Percentiles rank a stretch among this genome's conserved stretches.
phyloP scores from a whole-genome alignment of 2,113 vertebrate species.

The Eolophus roseicapilla region DNA sequence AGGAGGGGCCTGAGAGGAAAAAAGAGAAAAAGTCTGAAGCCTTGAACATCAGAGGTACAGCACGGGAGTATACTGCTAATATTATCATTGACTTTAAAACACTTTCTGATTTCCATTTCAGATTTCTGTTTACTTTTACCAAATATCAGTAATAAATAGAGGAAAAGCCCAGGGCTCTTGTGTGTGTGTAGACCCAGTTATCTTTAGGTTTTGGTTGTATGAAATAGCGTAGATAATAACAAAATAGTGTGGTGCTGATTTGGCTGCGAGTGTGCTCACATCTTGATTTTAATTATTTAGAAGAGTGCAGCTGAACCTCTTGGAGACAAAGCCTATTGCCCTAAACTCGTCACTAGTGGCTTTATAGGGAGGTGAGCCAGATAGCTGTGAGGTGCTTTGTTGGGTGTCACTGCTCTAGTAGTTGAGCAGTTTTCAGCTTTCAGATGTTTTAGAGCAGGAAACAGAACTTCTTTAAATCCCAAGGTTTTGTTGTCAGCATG shows the following conservation, averaged over 20 bases:
- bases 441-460: not conserved
- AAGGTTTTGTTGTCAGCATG: not conserved
- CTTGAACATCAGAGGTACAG: constrained; percentile 85
- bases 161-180: not conserved
- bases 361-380: not conserved
- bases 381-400: not conserved
- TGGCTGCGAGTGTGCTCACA: not conserved
- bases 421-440: not conserved
- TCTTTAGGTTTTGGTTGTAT: not conserved
- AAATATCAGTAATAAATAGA: not conserved
- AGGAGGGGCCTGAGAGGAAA: constrained; percentile 47
- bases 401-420: not conserved
- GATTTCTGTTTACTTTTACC: not conserved
- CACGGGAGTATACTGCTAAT: not conserved
- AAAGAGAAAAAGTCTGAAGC: constrained; percentile 76
- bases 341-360: not conserved
- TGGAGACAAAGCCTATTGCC: not conserved
- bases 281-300: not conserved
- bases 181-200: not conserved
- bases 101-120: not conserved
- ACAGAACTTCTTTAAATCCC: not conserved
- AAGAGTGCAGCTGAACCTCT: not conserved
- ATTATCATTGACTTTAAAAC: not conserved
- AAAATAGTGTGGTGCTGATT: not conserved
- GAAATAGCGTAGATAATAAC: not conserved